Conservation (phyloP, 2,797 vertebrate genomes). For the Tympanoctomys barrerae region DNA sequence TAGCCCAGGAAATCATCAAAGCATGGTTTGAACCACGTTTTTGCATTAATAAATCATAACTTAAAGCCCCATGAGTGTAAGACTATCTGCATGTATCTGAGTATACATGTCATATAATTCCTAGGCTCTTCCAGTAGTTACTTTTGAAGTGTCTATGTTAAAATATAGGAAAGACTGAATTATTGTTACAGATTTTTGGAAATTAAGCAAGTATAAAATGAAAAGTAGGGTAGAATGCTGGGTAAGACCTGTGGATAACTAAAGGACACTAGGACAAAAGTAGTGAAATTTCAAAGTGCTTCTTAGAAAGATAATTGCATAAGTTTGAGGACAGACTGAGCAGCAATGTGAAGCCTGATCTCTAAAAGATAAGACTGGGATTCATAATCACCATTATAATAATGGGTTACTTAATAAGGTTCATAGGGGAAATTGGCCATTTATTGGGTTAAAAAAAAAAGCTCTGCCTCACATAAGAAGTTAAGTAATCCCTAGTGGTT, state of each 20-base stretch:
- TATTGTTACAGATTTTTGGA: no score
- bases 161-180: not conserved
- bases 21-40: not conserved
- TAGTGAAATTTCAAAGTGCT: not conserved
- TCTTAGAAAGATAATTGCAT: not conserved
- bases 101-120: not conserved
- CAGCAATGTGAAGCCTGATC: no score
- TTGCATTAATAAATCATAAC: not conserved
- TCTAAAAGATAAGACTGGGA: not conserved
- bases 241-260: not conserved
- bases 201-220: not conserved
- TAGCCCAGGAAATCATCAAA: not conserved
- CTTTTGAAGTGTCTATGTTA: not conserved
- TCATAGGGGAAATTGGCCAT: not conserved
- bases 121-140: not conserved
- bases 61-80: not conserved
- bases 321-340: not conserved
- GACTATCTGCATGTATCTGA: not conserved
- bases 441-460: not conserved
- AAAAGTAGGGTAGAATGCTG: not conserved
- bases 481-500: not conserved
- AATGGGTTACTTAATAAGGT: not conserved
- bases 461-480: not conserved
- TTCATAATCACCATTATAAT: not conserved
- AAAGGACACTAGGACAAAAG: not conserved